Conservation (phyloP, 2,888 invertebrate genomes). For the Epicampocera succincta region DNA sequence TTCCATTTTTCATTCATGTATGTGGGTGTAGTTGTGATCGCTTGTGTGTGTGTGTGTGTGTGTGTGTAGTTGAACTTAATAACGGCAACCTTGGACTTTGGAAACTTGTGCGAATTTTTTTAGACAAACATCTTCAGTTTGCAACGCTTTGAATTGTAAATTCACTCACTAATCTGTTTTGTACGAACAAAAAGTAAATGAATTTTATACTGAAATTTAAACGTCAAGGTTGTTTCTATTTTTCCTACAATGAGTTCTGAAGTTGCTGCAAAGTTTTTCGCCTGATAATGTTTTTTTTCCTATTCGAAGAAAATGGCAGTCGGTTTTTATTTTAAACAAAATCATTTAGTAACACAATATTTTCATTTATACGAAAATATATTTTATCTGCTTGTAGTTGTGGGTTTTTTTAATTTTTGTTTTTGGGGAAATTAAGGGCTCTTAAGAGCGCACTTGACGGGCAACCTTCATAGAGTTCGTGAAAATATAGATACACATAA, state of each 20-base stretch:
- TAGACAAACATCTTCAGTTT: constrained; percentile 33
- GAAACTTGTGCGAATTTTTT: constrained; percentile 25
- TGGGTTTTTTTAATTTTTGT: no score
- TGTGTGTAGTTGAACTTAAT: constrained; percentile 38
- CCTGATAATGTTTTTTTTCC: neutral
- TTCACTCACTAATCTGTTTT: neutral
- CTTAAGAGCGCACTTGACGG: no score
- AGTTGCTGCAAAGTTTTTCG: neutral
- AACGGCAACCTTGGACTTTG: constrained; percentile 50
- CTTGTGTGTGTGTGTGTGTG: no score
- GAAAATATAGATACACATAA: no score
- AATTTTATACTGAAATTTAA: constrained; percentile 21
- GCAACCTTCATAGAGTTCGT: no score
- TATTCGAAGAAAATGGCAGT: no score
- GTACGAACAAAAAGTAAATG: neutral
- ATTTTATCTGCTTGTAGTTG: no score
- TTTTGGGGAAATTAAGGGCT: no score
- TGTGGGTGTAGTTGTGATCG: no score
- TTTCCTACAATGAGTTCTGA: neutral
- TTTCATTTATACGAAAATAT: no score
- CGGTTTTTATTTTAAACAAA: constrained; percentile 12
- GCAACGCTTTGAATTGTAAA: constrained; percentile 52
- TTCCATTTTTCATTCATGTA: constrained; percentile 23
- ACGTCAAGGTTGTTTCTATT: constrained; percentile 42
- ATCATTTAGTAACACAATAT: constrained; percentile 3